phyloP scores from a whole-genome alignment of 2,113 vertebrate species.

The Progne subis region DNA sequence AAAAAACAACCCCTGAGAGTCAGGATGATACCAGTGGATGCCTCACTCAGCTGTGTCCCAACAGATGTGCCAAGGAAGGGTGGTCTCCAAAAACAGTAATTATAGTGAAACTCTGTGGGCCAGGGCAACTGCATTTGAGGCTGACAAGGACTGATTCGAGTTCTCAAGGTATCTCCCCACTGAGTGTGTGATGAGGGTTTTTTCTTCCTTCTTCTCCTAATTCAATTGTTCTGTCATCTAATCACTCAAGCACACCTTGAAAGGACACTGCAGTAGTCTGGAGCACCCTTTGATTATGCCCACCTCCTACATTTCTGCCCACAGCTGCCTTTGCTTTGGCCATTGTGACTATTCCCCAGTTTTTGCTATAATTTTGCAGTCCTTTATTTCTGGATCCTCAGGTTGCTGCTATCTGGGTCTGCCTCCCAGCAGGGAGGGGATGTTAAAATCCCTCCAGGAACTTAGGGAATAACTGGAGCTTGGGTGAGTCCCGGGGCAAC shows the following conservation, averaged over 20 bases:
- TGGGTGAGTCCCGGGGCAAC: background rate
- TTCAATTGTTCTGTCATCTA: background rate
- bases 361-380: background rate
- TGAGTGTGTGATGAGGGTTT: background rate
- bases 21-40: background rate
- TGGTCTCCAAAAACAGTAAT: background rate
- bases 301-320: background rate
- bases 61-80: background rate
- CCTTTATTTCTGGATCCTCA: background rate
- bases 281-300: background rate
- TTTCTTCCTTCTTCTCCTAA: background rate
- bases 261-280: background rate
- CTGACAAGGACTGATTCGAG: fast-evolving
- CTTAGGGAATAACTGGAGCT: background rate
- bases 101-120: background rate
- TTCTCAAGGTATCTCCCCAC: background rate
- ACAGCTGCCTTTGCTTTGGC: background rate
- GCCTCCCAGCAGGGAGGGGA: background rate
- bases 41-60: background rate
- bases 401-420: background rate
- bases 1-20: background rate
- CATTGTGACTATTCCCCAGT: background rate
- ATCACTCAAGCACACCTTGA: background rate
- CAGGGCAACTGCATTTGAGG: background rate
- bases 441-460: background rate